phyloP scores from a whole-genome alignment of 2,113 vertebrate genomes.

The Thinocorus orbignyianus region DNA sequence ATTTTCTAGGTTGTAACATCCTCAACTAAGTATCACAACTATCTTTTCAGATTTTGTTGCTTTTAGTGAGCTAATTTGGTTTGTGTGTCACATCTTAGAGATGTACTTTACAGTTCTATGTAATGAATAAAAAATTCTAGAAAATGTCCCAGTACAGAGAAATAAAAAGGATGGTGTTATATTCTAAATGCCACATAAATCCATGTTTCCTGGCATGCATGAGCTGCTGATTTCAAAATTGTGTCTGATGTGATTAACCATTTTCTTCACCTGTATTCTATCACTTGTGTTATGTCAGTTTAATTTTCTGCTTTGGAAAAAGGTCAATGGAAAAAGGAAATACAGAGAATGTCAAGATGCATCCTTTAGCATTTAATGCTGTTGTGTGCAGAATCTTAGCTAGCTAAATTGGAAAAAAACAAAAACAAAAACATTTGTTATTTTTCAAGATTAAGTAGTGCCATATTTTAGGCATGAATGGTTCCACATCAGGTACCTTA shows the following conservation, averaged over 20 bases:
- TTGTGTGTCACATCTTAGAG: neutral
- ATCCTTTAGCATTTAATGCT: constrained; percentile 4
- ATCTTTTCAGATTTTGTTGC: neutral
- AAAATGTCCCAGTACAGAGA: neutral
- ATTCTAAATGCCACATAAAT: neutral
- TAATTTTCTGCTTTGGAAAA: constrained; percentile 50
- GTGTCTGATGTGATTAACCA: constrained; percentile 33
- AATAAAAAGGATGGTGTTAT: neutral
- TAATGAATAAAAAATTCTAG: neutral
- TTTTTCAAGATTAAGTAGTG: neutral
- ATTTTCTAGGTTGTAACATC: neutral
- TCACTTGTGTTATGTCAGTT: constrained; percentile 5
- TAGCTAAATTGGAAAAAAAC: neutral
- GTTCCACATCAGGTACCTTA: neutral
- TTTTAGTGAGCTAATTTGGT: neutral
- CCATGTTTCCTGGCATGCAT: neutral
- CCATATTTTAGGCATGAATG: neutral
- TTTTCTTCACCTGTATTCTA: constrained; percentile 48
- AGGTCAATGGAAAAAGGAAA: constrained; percentile 40
- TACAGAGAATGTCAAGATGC: neutral
- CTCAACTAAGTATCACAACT: neutral
- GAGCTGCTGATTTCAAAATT: constrained; percentile 14
- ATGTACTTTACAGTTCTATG: neutral
- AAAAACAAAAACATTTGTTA: neutral
- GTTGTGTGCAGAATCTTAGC: neutral